Base-by-base conservation (phyloP, 2,797 vertebrate genomes). In the Pseudochirops cupreus region DNA sequence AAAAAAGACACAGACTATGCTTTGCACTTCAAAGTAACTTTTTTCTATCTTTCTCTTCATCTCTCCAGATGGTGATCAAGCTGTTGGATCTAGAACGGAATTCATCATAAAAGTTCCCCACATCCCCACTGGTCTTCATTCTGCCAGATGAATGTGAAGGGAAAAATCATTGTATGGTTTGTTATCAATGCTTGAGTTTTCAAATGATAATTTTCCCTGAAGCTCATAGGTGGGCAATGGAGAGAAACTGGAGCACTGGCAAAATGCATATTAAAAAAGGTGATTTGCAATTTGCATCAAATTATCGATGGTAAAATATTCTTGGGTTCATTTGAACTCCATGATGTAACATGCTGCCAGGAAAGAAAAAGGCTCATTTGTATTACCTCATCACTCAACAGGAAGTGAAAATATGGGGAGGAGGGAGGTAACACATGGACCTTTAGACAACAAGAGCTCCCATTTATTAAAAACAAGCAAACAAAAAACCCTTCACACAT, bases 11-110 rank as follows among this genome's bases (percentile, higher is more conserved):
- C 18, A 82, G 67, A 24, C 18, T 9, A 46, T 82, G n/a, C n/a
- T 67, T 0, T 0, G 90, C 0, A 18, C 94, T 87, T 56, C 52
- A 29, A 0, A 0, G 28, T 18, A 67, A 16, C 28, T 12, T 29
- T 82, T 52, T 74, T 57, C 91, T 54, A 28, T 4, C 1, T 94
- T 5, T n/a, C 93, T 89, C 16, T 18, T 26, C 10, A 0, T 24
- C 0, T 92, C 56, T 90, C 46, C 46, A 50, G 67, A 16, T 10
- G 29, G 56, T 28, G 28, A 90, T 2, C 0, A 39, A 53, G 93
- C 53, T 26, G 56, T 18, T 52, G 31, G 92, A 24, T 58, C 46
- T 58, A 14, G 55, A 82, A n/a, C n/a, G 24, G 10, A 26, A 55
- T 28, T 28, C 62, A 1, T 1, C 13, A 46, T 26, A 26, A 50